Percentiles rank a stretch among this genome's conserved stretches.
phyloP scores from a whole-genome alignment of 2,113 vertebrate species.

The Brachyhypopomus occidentalis region DNA sequence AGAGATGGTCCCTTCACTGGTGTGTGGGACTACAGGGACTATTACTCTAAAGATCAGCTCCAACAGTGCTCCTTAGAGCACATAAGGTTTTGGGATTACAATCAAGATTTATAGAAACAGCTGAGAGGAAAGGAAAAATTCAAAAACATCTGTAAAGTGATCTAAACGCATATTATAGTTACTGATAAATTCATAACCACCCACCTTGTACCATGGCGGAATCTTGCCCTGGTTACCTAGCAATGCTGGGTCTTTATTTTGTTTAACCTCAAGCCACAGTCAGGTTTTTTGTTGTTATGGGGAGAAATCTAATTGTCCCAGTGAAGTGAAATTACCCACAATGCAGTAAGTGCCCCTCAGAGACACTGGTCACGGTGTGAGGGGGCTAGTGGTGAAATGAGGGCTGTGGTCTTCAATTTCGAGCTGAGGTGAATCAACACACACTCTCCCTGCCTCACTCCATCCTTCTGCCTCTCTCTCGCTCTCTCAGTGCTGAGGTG shows the following conservation, averaged over 20 bases:
- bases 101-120: conserved; percentile 7
- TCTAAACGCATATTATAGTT: no score
- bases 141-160: no score
- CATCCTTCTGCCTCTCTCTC: background rate
- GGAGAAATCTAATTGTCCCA: conserved; percentile 58
- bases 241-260: conserved; percentile 14
- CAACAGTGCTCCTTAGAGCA: background rate
- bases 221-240: background rate
- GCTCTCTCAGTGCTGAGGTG: background rate
- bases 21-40: conserved; percentile 29
- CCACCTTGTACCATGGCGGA: no score
- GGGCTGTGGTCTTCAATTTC: conserved; percentile 40
- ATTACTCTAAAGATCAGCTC: conserved; percentile 11
- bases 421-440: conserved; percentile 31
- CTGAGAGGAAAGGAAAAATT: no score
- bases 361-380: conserved; percentile 29
- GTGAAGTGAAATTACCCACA: conserved; percentile 59
- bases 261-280: conserved; percentile 28
- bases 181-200: no score
- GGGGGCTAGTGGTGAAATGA: conserved; percentile 10
- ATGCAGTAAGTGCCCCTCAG: conserved; percentile 60
- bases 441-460: background rate
- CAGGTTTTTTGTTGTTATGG: conserved; percentile 42
- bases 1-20: conserved; percentile 10
- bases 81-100: background rate